Base-by-base conservation (phyloP, 1,140 invertebrate species). In the Teleopsis dalmanni region DNA sequence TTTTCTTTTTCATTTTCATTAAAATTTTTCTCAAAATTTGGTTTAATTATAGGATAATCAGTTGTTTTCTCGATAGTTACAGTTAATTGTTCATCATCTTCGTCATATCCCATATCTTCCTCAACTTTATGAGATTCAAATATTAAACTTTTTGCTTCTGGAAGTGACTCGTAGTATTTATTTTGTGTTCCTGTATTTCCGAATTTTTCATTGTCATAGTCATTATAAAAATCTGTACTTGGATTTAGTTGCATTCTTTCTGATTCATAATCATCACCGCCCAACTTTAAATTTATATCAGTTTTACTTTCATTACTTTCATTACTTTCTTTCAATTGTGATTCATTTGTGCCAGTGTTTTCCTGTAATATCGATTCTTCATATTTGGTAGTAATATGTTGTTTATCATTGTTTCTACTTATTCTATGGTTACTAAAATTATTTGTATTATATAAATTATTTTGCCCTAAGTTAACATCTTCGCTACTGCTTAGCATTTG, bases 401-500 rank as follows among this genome's bases (percentile, higher is more conserved):
- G 19, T 43, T 16, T 10, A 43, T 27, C 27, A 23, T 43, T 43
- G 31, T 29, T 29, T 43, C 25, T 49, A 40, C 35, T 50, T 50
- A 14, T 45, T 40, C 31, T 55, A 52, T 50, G 48, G 36, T 36
- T 43, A 27, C 41, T 43, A 31, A 13, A 33, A 34, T 29, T 46
- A 46, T 21, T 23, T 18, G 34, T 45, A 36, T 8, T 45, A 45
- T 34, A 45, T 45, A 50, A 37, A 45, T 51, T 41, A 48, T 31
- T 29, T 43, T 50, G 37, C 35, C 25, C 64, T 67, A 67, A 55
- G 57, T 63, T 66, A 62, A 64, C 60, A 69, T 69, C 65, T 69
- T 69, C 69, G 62, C 65, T 69, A 60, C 59, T 67, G 53, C 52
- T 54, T 51, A 57, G 56, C 57, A 65, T 57, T 64, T 59, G 68